These are phyloP conservation scores for Uria aalge DNA, from an alignment of 2,113 vertebrate genomes.

Conservation along the genomic window DNA sequence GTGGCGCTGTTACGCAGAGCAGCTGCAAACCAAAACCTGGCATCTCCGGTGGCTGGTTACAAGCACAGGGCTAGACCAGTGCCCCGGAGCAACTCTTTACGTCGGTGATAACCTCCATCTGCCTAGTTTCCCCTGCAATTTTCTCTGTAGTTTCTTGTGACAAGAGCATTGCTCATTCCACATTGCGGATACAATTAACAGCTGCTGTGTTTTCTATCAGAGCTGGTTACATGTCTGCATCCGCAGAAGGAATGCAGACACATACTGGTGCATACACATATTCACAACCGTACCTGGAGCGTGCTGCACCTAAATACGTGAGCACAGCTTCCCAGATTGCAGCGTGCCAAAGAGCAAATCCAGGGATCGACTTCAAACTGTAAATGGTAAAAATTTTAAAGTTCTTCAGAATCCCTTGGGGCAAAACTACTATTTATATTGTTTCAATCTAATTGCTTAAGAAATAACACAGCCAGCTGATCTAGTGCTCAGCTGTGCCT, in stretches of 20 bases:
- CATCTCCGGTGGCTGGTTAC: background rate
- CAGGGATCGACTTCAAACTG: background rate
- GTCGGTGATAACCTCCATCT: background rate
- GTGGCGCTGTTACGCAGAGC: background rate
- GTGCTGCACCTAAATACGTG: background rate
- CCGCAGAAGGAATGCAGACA: background rate
- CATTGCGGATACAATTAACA: background rate
- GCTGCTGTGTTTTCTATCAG: background rate
- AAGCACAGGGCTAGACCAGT: background rate
- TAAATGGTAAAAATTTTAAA: background rate
- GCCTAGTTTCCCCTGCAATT: background rate
- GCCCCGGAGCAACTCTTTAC: fast-evolving
- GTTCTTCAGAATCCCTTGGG: background rate
- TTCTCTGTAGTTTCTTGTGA: background rate
- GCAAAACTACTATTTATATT: background rate
- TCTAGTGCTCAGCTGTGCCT: background rate
- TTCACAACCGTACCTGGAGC: background rate
- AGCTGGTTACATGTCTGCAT: background rate
- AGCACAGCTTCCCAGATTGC: background rate
- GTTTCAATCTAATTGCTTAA: background rate
- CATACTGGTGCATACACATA: background rate
- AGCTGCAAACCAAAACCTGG: background rate
- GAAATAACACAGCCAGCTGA: background rate
- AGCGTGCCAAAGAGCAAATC: background rate
- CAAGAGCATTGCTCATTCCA: background rate